Evolutionary conservation across 2,888 invertebrate genomes (phyloP).

Genomic region (Hedya salicella): DNA sequence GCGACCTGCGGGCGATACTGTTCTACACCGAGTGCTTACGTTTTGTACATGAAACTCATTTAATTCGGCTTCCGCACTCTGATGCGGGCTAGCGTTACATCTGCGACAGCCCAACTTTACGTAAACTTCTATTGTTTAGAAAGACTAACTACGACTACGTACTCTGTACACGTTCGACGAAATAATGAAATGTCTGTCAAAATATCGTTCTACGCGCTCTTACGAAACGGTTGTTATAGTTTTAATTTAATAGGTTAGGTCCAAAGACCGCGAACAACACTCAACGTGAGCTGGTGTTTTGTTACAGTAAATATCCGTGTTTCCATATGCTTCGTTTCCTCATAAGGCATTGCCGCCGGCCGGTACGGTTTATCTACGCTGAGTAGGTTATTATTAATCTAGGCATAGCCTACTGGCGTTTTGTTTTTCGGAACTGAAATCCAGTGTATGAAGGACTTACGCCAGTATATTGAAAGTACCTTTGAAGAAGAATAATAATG

Average conservation of each 20-base stretch:
- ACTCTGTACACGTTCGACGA: too few relatives aligned
- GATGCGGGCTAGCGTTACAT: conserved; percentile 28
- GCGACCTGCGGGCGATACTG: conserved; percentile 31
- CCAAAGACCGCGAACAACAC: conserved; percentile 13
- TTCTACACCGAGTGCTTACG: conserved; percentile 24
- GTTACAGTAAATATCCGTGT: conserved; percentile 43
- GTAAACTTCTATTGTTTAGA: background rate
- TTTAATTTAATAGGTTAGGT: conserved; percentile 20
- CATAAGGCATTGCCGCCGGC: conserved; percentile 27
- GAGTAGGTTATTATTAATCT: conserved; percentile 9
- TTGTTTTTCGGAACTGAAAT: background rate
- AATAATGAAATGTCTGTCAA: too few relatives aligned
- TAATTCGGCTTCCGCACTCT: conserved; percentile 15
- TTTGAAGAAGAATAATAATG: background rate
- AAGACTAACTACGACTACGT: background rate
- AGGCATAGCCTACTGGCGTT: conserved; percentile 7
- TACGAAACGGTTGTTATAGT: background rate
- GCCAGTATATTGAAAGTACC: background rate
- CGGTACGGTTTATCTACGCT: conserved; percentile 33
- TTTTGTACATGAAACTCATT: conserved; percentile 25
- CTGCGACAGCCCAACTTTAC: conserved; percentile 16
- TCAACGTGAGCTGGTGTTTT: conserved; percentile 30
- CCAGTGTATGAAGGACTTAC: background rate
- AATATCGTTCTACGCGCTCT: too few relatives aligned
- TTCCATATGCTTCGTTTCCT: conserved; percentile 39